Evolutionary conservation across 2,797 vertebrate species (phyloP), one percentile per base, ranked within the genome.

Genomic region (Prunella strophiata): DNA sequence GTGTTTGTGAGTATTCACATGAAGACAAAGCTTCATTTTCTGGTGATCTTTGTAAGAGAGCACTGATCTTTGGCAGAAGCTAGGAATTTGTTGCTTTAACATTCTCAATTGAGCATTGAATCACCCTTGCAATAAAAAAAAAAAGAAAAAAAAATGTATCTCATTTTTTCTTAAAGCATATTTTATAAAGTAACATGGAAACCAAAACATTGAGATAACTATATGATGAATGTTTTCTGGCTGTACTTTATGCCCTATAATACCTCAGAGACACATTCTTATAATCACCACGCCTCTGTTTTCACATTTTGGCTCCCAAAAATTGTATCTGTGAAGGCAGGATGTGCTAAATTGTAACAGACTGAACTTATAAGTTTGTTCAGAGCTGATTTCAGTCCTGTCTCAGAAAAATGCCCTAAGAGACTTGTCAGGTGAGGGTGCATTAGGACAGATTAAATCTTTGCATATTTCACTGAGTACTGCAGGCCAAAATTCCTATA

Each of bases 211-310:
- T 94, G 83, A 93, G 54, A 87, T 94, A 96, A 97, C 96, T 90
- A 63, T 30, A 72, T 76, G 83, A 96, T 94, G 26, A 81, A 94
- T 67, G 58, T 16, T 94, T 97, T 79, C 94, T 96, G 93, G 92
- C 85, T 92, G 74, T 52, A 79, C 57, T 86, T 96, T 94, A 27
- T 89, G 66, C 40, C 36, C 93, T 57, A 38, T 55, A 94, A 76
- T 94, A 61, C 86, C 74, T 88, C 67, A 74, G 74, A 88, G 93
- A 91, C 76, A 40, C 19, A 66, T 89, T 94, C 85, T 95, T 85
- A 79, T 47, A 48, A 95, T 89, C 94, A 88, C 43, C 50, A 85
- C 78, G 79, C 89, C 88, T 95, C 91, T 91, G 27, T 34, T 92
- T 94, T 68, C 91, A 19, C 32, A 58, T 92, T 47, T 63, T 85